These are phyloP conservation scores for Bombylius discolor DNA, from an alignment of 2,888 invertebrate genomes.

Conservation along the genomic window DNA sequence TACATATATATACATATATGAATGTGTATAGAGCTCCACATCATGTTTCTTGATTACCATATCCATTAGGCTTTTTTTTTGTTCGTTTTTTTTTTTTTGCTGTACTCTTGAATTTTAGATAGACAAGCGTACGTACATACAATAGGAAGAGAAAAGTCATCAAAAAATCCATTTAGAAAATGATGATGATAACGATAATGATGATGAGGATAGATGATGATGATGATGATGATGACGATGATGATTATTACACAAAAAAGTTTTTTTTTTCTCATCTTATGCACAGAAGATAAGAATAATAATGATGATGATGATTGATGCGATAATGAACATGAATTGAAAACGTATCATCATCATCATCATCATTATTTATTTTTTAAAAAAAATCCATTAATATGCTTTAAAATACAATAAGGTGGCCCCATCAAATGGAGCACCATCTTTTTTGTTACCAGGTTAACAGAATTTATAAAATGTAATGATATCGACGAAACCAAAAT, in stretches of 20 bases:
- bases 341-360: background rate
- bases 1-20: background rate
- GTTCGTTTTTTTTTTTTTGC: background rate
- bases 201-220: background rate
- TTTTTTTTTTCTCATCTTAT: too few species aligned
- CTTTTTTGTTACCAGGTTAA: conserved; percentile 16
- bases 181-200: background rate
- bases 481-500: too few species aligned
- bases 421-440: conserved; percentile 22
- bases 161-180: background rate
- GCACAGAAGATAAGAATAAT: too few species aligned
- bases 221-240: background rate
- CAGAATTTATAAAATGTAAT: conserved; percentile 4
- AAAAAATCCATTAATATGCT: background rate
- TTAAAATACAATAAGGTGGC: conserved; percentile 12
- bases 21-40: too few species aligned
- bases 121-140: background rate
- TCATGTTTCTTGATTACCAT: background rate
- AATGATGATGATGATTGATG: background rate
- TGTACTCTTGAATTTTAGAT: too few species aligned
- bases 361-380: background rate
- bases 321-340: background rate
- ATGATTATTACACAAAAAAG: background rate
- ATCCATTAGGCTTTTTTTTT: background rate
- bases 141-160: background rate